A percentile compares a stretch with the other conserved stretches of the same genome.
phyloP scores from a whole-genome alignment of 2,797 vertebrate species.

The Eleutherodactylus coqui region DNA sequence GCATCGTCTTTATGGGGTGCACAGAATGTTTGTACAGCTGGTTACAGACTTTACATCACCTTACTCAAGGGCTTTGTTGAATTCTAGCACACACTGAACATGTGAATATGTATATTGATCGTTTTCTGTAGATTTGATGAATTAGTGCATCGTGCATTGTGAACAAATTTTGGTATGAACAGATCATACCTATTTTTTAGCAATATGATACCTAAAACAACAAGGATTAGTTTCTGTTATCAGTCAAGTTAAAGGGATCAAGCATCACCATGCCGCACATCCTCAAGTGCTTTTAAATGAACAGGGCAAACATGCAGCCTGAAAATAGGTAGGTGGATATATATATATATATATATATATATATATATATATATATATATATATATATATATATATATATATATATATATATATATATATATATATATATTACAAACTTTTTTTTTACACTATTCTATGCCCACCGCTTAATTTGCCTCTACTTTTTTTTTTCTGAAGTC shows the following conservation, averaged over 20 bases:
- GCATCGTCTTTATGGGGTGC: constrained; percentile 18
- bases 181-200: constrained; percentile 67
- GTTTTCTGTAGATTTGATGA: constrained; percentile 54
- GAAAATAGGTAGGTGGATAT: neutral
- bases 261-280: constrained; percentile 67
- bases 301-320: constrained; percentile 66
- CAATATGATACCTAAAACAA: constrained; percentile 24
- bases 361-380: neutral
- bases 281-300: constrained; percentile 51
- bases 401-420: neutral
- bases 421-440: neutral
- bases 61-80: constrained; percentile 72
- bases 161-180: constrained; percentile 62
- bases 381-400: neutral
- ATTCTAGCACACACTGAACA: constrained; percentile 58
- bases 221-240: constrained; percentile 50
- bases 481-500: too few species aligned
- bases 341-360: neutral
- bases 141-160: constrained; percentile 62
- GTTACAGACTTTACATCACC: constrained; percentile 59
- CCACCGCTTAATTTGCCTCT: too few species aligned
- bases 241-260: constrained; percentile 71
- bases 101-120: constrained; percentile 61
- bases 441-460: too few species aligned
- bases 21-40: constrained; percentile 66